Evolutionary conservation across 1,140 invertebrate species (phyloP).

Genomic region (Helicoverpa zea): DNA sequence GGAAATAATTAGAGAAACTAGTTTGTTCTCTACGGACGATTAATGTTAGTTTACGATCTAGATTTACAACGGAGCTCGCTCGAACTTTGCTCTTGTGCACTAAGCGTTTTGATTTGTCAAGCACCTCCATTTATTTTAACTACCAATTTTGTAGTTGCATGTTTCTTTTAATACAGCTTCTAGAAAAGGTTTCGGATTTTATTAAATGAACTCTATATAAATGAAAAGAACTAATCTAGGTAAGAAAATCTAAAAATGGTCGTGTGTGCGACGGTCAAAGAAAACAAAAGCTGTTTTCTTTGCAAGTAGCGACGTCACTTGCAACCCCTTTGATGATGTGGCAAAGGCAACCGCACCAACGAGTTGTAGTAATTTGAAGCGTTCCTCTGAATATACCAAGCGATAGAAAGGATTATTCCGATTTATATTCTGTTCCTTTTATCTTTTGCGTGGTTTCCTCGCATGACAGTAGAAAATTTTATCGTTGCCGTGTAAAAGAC

Average conservation of each 20-base stretch:
- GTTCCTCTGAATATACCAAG: constrained; percentile 55
- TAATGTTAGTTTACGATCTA: constrained; percentile 73
- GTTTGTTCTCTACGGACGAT: constrained; percentile 72
- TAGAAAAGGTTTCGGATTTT: neutral
- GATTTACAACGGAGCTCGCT: constrained; percentile 66
- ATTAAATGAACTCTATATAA: neutral
- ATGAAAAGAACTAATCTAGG: constrained; percentile 39
- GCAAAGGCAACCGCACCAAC: constrained; percentile 60
- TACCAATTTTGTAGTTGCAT: constrained; percentile 7
- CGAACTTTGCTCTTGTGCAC: constrained; percentile 67
- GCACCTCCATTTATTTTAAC: constrained; percentile 23
- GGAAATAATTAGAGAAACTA: constrained; percentile 76
- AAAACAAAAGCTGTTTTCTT: constrained; percentile 57
- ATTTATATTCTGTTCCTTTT: constrained; percentile 20
- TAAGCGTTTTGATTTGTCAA: constrained; percentile 72
- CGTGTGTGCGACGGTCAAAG: constrained; percentile 57
- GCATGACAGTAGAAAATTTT: neutral
- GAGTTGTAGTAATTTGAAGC: constrained; percentile 71
- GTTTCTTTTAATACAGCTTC: constrained; percentile 6
- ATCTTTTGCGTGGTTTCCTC: constrained; percentile 41
- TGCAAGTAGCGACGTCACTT: constrained; percentile 50
- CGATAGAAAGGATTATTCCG: constrained; percentile 55
- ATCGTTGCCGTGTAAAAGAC: neutral
- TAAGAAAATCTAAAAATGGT: constrained; percentile 39
- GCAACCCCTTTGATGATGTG: constrained; percentile 64